phyloP scores from a whole-genome alignment of 1,140 invertebrate species.

The Coptotermes formosanus region DNA sequence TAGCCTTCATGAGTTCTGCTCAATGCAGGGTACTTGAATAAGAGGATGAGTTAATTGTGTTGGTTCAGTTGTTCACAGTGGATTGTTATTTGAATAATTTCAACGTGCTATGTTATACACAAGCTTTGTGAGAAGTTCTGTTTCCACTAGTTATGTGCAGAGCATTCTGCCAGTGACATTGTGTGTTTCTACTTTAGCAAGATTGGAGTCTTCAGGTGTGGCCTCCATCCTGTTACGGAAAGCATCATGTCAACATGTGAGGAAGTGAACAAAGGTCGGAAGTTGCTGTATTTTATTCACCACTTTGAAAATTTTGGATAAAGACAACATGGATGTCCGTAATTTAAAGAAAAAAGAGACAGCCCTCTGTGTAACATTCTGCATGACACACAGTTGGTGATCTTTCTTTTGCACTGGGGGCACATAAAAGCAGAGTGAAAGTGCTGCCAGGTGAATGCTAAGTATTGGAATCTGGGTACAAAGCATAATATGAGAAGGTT shows the following conservation, averaged over 20 bases:
- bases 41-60: too few species aligned
- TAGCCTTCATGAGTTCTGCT: too few species aligned
- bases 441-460: not conserved
- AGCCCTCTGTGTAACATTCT: not conserved
- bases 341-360: not conserved
- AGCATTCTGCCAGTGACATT: not conserved
- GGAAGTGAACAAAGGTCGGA: constrained; percentile 89
- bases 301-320: constrained; percentile 96
- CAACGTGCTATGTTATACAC: too few species aligned
- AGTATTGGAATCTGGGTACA: too few species aligned
- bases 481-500: too few species aligned
- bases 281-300: constrained; percentile 94
- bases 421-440: not conserved
- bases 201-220: constrained; percentile 97
- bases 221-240: constrained; percentile 92
- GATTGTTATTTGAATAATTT: too few species aligned
- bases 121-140: too few species aligned
- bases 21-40: too few species aligned
- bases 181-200: constrained; percentile 76
- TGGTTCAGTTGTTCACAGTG: too few species aligned
- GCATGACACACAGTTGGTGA: not conserved
- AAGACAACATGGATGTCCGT: not conserved
- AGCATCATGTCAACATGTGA: constrained; percentile 94
- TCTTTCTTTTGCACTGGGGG: not conserved
- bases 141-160: too few species aligned